These are phyloP conservation scores for Epizoanthus ramosus DNA, from an alignment of 92 coral and sea anemone genomes.

Conservation along the genomic window DNA sequence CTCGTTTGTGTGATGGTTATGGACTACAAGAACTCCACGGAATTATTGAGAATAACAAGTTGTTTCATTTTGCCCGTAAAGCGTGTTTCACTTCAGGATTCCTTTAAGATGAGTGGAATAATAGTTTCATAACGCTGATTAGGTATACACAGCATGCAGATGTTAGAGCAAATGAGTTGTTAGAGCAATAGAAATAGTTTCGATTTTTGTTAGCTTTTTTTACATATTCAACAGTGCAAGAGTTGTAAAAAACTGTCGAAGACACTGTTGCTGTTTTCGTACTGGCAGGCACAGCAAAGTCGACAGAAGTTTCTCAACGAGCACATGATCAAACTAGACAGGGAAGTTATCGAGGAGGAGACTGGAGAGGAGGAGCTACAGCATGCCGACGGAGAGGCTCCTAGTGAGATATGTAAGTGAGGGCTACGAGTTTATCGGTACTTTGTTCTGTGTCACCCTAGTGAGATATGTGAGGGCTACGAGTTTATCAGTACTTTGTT, in stretches of 20 bases:
- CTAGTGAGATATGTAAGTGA: slow-evolving; percentile 86
- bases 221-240: neutral
- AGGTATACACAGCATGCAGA: too few relatives aligned
- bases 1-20: too few relatives aligned
- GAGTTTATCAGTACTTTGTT: neutral
- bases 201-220: neutral
- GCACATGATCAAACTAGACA: slow-evolving; percentile 84
- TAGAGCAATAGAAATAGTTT: too few relatives aligned
- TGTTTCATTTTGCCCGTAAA: too few relatives aligned
- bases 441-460: neutral
- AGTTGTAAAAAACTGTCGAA: neutral
- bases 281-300: slow-evolving; percentile 84
- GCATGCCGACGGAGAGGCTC: slow-evolving; percentile 73
- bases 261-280: neutral
- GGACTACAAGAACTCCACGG: too few relatives aligned
- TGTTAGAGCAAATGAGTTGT: too few relatives aligned
- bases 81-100: too few relatives aligned
- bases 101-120: too few relatives aligned
- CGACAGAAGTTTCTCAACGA: slow-evolving; percentile 95
- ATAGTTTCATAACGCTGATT: too few relatives aligned
- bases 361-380: slow-evolving; percentile 65
- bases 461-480: neutral
- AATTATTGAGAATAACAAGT: too few relatives aligned
- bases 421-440: too few relatives aligned
- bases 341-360: slow-evolving; percentile 79